Percentiles rank a stretch among this genome's conserved stretches.
phyloP scores from a whole-genome alignment of 2,113 vertebrate genomes.

The Guaruba guarouba region DNA sequence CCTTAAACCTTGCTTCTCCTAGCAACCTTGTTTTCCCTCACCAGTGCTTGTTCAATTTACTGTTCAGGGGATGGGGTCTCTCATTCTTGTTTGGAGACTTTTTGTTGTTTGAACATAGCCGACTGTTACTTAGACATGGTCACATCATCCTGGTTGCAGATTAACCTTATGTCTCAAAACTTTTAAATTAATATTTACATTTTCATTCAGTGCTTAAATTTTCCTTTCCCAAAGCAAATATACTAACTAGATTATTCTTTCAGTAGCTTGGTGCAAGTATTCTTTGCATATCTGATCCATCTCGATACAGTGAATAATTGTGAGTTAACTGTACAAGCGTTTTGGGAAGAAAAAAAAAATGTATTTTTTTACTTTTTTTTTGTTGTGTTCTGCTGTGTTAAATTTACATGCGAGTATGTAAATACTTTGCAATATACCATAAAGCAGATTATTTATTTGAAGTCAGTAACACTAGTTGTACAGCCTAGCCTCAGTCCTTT shows the following conservation, averaged over 20 bases:
- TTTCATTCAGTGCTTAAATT: neutral
- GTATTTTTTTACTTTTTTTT: neutral
- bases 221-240: constrained; percentile 19
- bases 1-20: constrained; percentile 45
- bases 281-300: constrained; percentile 14
- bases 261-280: neutral
- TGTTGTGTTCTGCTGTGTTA: neutral
- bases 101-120: constrained; percentile 37
- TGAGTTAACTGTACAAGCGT: neutral
- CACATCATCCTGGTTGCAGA: constrained; percentile 35
- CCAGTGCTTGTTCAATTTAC: neutral
- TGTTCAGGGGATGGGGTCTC: neutral
- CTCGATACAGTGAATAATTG: neutral
- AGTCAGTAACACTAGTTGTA: neutral
- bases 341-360: neutral
- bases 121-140: constrained; percentile 9
- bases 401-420: neutral
- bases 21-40: constrained; percentile 44
- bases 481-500: neutral
- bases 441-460: neutral
- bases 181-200: constrained; percentile 44
- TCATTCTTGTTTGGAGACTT: constrained; percentile 23
- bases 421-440: neutral
- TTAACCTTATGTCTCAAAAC: constrained; percentile 31
- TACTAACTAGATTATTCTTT: neutral